Base-by-base conservation (phyloP, 2,888 invertebrate genomes). In the Eupithecia inturbata region DNA sequence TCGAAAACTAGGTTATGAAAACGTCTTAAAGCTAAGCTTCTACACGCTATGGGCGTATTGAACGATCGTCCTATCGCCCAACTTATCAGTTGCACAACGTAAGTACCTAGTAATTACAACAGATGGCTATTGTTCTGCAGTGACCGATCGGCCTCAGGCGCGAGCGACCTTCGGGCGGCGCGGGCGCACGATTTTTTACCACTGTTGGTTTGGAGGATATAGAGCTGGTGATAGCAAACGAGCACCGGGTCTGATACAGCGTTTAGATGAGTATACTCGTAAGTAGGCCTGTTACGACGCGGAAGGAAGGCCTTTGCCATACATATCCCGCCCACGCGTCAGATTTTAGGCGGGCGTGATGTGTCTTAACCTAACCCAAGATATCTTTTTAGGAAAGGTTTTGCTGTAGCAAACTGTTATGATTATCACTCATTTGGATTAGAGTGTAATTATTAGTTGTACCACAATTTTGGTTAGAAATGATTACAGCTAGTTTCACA, bases 41-140 rank as follows among this genome's bases (percentile, higher is more conserved):
- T 53, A 71, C 77, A 68, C 68, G 72, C 73, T 69, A 76, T 75
- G 77, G 80, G 77, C 80, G 78, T 67, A 60, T 77, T 84, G 84
- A 87, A 85, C 83, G 87, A 86, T 85, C 85, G 85, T 84, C 86
- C 81, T 90, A 90, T 89, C 89, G 80, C 78, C 77, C 77, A 78
- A 85, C 82, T 85, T 88, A 91, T 91, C 89, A 82, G 85, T 93
- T 92, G 91, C 92, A 85, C 90, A 92, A 93, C 87, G 89, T 90
- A 91, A 90, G 90, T 72, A 75, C 74, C 45, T 72, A 92, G 91
- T 92, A 92, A 93, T 93, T 94, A 94, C 92, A 92, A 92, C 90
- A 89, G 94, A 93, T 93, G 91, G 86, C 92, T 86, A 93, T 94
- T 94, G 93, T 94, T 92, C 91, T 89, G 85, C 82, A 87, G 89